A percentile compares a stretch with the other conserved stretches of the same genome.
phyloP scores from a whole-genome alignment of 1,140 invertebrate genomes.

The Mizuhopecten yessoensis region DNA sequence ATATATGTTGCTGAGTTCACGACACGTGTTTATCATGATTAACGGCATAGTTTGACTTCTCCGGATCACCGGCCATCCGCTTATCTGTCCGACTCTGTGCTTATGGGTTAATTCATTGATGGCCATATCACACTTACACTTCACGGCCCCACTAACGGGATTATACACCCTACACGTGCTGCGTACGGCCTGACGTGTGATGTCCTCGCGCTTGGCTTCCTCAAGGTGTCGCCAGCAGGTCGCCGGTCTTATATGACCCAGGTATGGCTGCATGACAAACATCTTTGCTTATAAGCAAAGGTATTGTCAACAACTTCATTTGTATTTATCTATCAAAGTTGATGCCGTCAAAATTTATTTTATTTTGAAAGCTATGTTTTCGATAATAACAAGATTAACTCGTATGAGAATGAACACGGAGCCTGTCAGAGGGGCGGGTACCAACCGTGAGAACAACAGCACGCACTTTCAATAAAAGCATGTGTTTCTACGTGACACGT shows the following conservation, averaged over 20 bases:
- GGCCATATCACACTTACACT: conserved; percentile 11
- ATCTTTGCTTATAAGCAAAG: too few species aligned
- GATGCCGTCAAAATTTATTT: too few species aligned
- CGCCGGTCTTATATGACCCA: background rate
- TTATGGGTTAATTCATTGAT: background rate
- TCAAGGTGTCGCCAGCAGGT: background rate
- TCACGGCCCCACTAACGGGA: background rate
- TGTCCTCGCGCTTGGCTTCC: background rate
- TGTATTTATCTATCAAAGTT: too few species aligned
- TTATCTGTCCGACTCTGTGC: too few species aligned
- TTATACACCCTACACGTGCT: background rate
- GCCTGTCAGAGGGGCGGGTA: too few species aligned
- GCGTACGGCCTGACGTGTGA: background rate
- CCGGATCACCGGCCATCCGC: background rate
- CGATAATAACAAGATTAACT: too few species aligned
- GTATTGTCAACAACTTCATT: too few species aligned
- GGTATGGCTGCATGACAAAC: background rate
- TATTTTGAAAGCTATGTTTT: too few species aligned
- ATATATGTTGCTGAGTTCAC: background rate
- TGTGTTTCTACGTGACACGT: too few species aligned
- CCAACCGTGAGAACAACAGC: too few species aligned
- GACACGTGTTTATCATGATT: background rate
- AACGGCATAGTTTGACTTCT: background rate
- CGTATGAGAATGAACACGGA: too few species aligned
- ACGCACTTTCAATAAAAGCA: too few species aligned